phyloP scores from a whole-genome alignment of 1,140 invertebrate genomes.

The Ericerus pela region DNA sequence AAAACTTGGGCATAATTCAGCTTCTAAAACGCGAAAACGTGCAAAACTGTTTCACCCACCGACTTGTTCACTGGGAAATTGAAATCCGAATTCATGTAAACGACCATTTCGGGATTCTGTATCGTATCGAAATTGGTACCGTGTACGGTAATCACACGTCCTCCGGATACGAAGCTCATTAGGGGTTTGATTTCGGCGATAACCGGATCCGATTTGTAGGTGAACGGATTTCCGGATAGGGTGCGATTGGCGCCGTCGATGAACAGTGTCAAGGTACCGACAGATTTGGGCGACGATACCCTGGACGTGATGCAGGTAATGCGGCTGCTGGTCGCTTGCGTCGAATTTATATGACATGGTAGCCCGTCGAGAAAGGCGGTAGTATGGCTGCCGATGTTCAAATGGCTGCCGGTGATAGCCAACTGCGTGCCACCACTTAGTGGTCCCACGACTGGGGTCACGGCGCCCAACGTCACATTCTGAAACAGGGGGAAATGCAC shows the following conservation, averaged over 20 bases:
- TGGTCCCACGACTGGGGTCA: slow-evolving; percentile 76
- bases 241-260: slow-evolving; percentile 73
- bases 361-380: slow-evolving; percentile 76
- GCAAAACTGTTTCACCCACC: slow-evolving; percentile 33
- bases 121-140: slow-evolving; percentile 83
- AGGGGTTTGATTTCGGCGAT: slow-evolving; percentile 83
- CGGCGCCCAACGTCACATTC: slow-evolving; percentile 60
- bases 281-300: slow-evolving; percentile 15
- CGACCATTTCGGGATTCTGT: slow-evolving; percentile 76
- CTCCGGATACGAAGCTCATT: slow-evolving; percentile 77
- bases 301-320: slow-evolving; percentile 74
- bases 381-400: slow-evolving; percentile 86
- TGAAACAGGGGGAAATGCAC: slow-evolving; percentile 21
- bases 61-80: slow-evolving; percentile 56
- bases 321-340: slow-evolving; percentile 73
- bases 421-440: slow-evolving; percentile 85
- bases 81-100: slow-evolving; percentile 53
- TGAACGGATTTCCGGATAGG: slow-evolving; percentile 53
- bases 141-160: slow-evolving; percentile 80
- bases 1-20: no score
- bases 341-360: slow-evolving; percentile 72
- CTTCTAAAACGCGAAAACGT: neutral
- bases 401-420: slow-evolving; percentile 73
- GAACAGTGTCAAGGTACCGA: slow-evolving; percentile 45
- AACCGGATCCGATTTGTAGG: slow-evolving; percentile 82